Base-by-base conservation (phyloP, 2,888 invertebrate species). In the Miltochrista miniata region DNA sequence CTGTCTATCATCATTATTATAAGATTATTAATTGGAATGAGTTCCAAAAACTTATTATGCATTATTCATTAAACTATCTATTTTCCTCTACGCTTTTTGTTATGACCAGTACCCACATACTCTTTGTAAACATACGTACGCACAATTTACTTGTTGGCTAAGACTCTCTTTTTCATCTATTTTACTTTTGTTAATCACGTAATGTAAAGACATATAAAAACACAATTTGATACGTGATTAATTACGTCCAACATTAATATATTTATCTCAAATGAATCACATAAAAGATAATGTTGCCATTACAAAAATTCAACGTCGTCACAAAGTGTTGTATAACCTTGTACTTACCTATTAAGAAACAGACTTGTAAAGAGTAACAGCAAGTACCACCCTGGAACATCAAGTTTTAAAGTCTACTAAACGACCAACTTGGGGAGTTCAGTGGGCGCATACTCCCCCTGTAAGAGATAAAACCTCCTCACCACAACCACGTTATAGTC, bases 361-460 rank as follows among this genome's bases (percentile, higher is more conserved):
- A 38, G 55, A 57, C 18, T 62, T 65, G 46, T 60, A 68, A 56
- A 72, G 68, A 70, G 66, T 64, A 59, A 61, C 59, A 41, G 18
- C 18, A 4, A 24, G 18, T 24, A 48, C 54, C 51, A 48, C 54
- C 56, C 59, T 58, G 52, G 45, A 50, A 65, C 67, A 70, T 68
- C 52, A 73, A 73, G 66, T 68, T 73, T 75, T 72, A 69, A 65
- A 63, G 61, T 68, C 50, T 54, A 64, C 61, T 64, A 68, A 68
- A 61, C 62, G 63, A 59, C 61, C 50, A 55, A 64, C 56, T 70
- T 59, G 62, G 51, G 64, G 55, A 51, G 61, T 56, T 38, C 34
- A 48, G 36, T 39, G 35, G 56, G 51, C 34, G 50, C 43, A 47
- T 45, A 48, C 13, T 51, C 54, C 54, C 58, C 55, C 48, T 53